Percentiles rank a stretch among this genome's conserved stretches.
Conservation (phyloP, 2,888 invertebrate species). For the Tinea semifulvella region DNA sequence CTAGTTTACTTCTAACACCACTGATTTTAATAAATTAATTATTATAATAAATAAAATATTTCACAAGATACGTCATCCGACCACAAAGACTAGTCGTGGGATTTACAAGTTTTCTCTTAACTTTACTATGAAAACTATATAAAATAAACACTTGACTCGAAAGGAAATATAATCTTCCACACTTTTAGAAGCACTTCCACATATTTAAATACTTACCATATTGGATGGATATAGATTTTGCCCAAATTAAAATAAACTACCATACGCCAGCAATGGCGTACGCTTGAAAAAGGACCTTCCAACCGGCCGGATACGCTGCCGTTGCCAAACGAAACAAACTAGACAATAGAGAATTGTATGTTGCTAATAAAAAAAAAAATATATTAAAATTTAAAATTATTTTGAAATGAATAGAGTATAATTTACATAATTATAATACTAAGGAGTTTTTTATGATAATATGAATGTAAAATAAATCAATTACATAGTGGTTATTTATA, state of each 20-base stretch:
- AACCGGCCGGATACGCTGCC: constrained; percentile 44
- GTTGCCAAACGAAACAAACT: constrained; percentile 26
- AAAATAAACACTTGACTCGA: constrained; percentile 41
- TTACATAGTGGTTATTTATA: too few species aligned
- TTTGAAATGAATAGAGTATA: too few species aligned
- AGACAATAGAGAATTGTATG: constrained; percentile 33
- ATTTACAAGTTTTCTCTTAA: constrained; percentile 26
- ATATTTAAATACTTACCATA: constrained; percentile 72
- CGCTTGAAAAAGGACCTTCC: constrained; percentile 78
- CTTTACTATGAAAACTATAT: constrained; percentile 26
- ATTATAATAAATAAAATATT: constrained; percentile 18
- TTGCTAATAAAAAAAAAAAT: constrained; percentile 1
- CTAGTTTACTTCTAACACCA: neutral
- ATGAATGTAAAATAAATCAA: too few species aligned
- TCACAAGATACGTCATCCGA: constrained; percentile 51
- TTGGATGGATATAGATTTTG: constrained; percentile 85
- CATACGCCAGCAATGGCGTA: constrained; percentile 91
- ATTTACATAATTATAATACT: too few species aligned
- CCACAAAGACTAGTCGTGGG: constrained; percentile 43
- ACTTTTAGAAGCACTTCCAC: constrained; percentile 37
- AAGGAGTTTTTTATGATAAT: too few species aligned
- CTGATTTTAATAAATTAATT: neutral
- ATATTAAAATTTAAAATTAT: neutral
- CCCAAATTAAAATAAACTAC: constrained; percentile 74
- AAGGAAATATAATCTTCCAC: constrained; percentile 32